Conservation (phyloP, 2,797 vertebrate species). For the Alcedo quadribrachys region DNA sequence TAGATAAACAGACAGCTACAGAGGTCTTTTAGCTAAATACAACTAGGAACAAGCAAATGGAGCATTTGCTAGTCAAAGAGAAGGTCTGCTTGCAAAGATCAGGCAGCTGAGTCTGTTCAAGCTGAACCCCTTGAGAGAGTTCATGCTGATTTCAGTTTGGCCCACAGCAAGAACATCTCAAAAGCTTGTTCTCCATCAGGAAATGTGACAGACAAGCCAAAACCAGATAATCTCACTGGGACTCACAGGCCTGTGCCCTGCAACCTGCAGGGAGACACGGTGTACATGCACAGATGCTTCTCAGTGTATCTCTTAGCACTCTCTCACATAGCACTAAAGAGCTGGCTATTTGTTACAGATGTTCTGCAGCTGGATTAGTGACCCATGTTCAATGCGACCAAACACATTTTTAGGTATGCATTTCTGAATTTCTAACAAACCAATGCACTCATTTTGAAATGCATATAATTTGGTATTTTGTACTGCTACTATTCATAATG, state of each 20-base stretch:
- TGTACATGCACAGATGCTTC: rapidly evolving
- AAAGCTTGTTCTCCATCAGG: background rate
- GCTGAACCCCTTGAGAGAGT: background rate
- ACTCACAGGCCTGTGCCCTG: background rate
- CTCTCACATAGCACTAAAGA: constrained; percentile 57
- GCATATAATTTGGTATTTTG: constrained; percentile 63
- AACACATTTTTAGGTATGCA: constrained; percentile 61
- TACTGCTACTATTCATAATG: constrained; percentile 63
- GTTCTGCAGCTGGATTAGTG: constrained; percentile 69
- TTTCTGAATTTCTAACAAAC: constrained; percentile 69
- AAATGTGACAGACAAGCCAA: background rate
- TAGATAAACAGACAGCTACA: background rate
- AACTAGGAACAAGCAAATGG: background rate
- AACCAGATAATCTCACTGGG: background rate
- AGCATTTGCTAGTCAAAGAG: background rate
- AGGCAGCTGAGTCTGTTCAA: background rate
- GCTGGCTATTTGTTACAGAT: constrained; percentile 75
- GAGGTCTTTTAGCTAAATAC: background rate
- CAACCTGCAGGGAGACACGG: background rate
- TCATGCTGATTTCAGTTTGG: background rate
- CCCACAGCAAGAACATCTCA: background rate
- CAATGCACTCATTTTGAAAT: constrained; percentile 63
- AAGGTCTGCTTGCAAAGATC: background rate
- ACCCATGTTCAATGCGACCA: constrained; percentile 68
- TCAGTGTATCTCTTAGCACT: constrained; percentile 38